Evolutionary conservation across 2,113 vertebrate species (phyloP), one percentile per base, ranked within the genome.

Genomic region (Ceratotherium simum): DNA sequence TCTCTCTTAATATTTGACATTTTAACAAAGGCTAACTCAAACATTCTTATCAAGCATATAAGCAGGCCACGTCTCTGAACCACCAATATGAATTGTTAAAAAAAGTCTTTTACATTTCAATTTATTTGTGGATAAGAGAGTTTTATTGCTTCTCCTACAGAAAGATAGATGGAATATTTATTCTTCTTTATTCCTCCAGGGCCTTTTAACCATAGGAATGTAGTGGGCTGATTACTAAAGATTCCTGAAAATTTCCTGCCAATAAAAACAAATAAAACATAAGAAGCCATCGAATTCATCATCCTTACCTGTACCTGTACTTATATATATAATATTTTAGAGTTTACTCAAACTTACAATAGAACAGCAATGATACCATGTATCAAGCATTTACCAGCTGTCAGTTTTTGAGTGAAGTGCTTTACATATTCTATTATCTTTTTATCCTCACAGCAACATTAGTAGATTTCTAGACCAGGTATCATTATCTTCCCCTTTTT

Each of bases 101-200:
- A 91, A 96, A 56, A 67, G 5, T 95, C 20, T 90, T 64, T 94
- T 88, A 48, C 4, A 89, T 92, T 95, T 96, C 75, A 75, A 16
- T 82, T 90, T 96, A 92, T 96, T 96, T 95, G 65, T 36, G 20
- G 39, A 12, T 33, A 73, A 87, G n/a, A 90, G 46, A 93, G 17
- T 81, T 92, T 96, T 95, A 94, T 91, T 95, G 78, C 70, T 78
- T 96, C 48, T 95, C 36, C 14, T 78, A 16, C 8, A 82, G 51
- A 93, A 96, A 88, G 64, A 92, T 58, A 42, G 21, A 93, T 86
- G 62, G 72, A 91, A 36, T 96, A 83, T 95, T 97, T 96, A 92
- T 94, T 88, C 17, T 3, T 92, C 1, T 88, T 62, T 92, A 33
- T 96, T 82, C 73, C 62, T 97, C 6, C 11, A 89, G 88, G 60